Conservation (phyloP, 2,888 invertebrate species). For the Thera britannica region DNA sequence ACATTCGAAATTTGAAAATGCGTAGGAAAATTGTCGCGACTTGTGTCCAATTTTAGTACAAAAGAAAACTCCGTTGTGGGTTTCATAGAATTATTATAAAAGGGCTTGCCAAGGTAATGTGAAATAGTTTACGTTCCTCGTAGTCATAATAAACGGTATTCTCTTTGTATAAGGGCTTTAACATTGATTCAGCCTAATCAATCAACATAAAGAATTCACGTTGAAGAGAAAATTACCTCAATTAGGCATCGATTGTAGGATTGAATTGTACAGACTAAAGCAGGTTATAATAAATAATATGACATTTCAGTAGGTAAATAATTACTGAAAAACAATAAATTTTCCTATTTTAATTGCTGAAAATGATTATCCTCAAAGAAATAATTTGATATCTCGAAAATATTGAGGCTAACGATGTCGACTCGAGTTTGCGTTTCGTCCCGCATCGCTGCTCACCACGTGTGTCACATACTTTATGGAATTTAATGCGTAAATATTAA, state of each 20-base stretch:
- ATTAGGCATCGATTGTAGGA: conserved; percentile 17
- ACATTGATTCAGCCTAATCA: conserved; percentile 1
- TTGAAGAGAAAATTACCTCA: conserved; percentile 19
- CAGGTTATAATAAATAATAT: neutral
- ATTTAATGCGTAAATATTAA: neutral
- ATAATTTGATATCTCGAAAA: neutral
- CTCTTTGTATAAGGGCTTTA: neutral
- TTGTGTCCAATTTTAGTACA: neutral
- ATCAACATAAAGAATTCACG: conserved; percentile 1
- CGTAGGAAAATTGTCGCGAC: neutral
- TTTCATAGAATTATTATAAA: neutral
- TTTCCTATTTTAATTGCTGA: too few relatives aligned
- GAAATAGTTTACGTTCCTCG: neutral
- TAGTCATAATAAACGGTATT: neutral
- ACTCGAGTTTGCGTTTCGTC: neutral
- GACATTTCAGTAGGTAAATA: neutral
- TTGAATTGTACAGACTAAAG: neutral
- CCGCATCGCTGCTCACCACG: neutral
- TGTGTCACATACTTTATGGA: neutral
- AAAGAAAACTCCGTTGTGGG: neutral
- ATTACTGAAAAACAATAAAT: neutral
- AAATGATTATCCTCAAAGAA: neutral
- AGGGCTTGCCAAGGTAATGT: neutral
- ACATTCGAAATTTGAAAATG: conserved; percentile 16
- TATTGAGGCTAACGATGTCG: neutral